Evolutionary conservation across 1,140 invertebrate species (phyloP).

Genomic region (Armadillidium nasatum): DNA sequence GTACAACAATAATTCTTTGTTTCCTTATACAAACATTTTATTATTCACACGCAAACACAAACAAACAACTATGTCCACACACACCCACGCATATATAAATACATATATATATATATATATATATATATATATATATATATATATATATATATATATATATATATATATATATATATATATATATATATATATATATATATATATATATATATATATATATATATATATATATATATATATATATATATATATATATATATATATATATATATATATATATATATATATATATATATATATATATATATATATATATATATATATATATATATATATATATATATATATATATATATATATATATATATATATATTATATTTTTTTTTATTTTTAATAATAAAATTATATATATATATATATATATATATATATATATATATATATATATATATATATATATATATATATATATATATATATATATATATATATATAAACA

Average conservation of each 20-base stretch:
- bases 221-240: neutral
- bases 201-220: neutral
- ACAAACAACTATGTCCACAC: no score
- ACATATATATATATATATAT: conserved; percentile 5
- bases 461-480: no score
- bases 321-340: no score
- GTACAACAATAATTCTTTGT: no score
- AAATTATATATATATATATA: neutral
- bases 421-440: no score
- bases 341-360: no score
- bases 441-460: no score
- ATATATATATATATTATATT: neutral
- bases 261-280: conserved; percentile 6
- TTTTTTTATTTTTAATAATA: neutral
- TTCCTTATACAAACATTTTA: no score
- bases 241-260: neutral
- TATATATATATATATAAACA: no score
- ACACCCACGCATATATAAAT: neutral
- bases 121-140: conserved; percentile 6
- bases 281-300: conserved; percentile 6
- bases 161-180: neutral
- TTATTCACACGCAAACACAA: no score
- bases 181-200: neutral
- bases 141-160: conserved; percentile 6
- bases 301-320: no score